Evolutionary conservation across 2,113 vertebrate genomes (phyloP).

Genomic region (Anarhynchus alexandrinus): DNA sequence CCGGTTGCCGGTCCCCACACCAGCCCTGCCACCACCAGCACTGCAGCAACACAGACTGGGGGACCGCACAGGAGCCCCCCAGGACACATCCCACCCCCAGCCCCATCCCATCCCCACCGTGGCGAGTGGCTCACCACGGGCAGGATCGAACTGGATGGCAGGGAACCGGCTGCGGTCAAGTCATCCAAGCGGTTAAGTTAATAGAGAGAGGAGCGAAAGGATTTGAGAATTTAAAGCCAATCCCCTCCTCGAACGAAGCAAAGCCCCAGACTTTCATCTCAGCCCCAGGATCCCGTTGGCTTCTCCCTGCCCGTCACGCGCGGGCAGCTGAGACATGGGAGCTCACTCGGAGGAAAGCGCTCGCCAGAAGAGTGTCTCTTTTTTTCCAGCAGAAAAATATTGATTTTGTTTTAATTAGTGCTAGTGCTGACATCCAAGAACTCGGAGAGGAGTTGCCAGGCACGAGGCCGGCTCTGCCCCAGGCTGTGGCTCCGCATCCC

Average conservation of each 20-base stretch:
- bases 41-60: too few species aligned
- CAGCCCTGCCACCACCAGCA: neutral
- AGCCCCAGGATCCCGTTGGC: neutral
- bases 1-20: neutral
- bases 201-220: neutral
- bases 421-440: neutral
- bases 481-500: neutral
- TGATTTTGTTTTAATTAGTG: neutral
- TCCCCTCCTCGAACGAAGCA: accelerated
- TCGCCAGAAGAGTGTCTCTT: neutral
- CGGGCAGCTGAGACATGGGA: neutral
- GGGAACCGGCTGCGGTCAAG: neutral
- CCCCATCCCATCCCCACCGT: neutral
- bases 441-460: neutral
- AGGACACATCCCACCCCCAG: neutral
- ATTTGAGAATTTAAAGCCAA: neutral
- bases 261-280: neutral
- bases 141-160: neutral
- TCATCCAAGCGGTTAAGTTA: neutral
- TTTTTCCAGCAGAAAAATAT: neutral
- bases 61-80: neutral
- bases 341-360: neutral
- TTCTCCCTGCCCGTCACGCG: neutral
- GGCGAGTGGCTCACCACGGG: neutral
- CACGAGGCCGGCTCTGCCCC: neutral